phyloP scores from a whole-genome alignment of 2,888 invertebrate species.

The Sturmia bella region DNA sequence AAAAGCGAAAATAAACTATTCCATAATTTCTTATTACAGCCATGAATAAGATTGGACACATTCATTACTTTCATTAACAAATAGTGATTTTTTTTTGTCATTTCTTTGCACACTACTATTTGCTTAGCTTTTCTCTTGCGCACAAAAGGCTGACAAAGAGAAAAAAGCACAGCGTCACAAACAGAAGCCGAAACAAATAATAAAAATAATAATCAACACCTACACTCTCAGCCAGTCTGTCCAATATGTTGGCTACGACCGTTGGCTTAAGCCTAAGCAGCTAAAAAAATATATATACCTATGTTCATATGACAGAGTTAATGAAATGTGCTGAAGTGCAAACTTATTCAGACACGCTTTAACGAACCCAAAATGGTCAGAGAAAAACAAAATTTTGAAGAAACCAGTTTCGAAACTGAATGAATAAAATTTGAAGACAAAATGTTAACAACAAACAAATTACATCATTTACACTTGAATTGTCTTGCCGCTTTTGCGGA shows the following conservation, averaged over 20 bases:
- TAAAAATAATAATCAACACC: slow-evolving; percentile 66
- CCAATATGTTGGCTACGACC: background rate
- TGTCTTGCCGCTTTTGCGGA: too few relatives aligned
- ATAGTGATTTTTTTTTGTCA: slow-evolving; percentile 30
- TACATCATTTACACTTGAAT: background rate
- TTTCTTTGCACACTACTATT: slow-evolving; percentile 30
- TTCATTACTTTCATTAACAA: slow-evolving; percentile 25
- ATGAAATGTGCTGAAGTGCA: slow-evolving; percentile 1
- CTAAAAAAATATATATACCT: background rate
- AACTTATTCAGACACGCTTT: background rate
- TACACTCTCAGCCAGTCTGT: slow-evolving; percentile 35
- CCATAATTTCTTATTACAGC: background rate
- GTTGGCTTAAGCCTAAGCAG: background rate
- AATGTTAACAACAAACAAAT: background rate
- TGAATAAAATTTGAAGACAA: background rate
- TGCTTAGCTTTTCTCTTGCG: slow-evolving; percentile 33
- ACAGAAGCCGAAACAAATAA: slow-evolving; percentile 63
- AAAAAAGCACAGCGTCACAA: slow-evolving; percentile 17
- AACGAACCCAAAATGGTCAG: slow-evolving; percentile 7
- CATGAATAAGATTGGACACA: background rate
- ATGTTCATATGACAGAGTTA: slow-evolving; percentile 33
- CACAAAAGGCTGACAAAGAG: slow-evolving; percentile 6
- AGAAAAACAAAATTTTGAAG: background rate
- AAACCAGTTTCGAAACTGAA: background rate
- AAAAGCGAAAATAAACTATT: background rate